Conservation (phyloP, 2,113 vertebrate genomes). For the Nanorana parkeri region DNA sequence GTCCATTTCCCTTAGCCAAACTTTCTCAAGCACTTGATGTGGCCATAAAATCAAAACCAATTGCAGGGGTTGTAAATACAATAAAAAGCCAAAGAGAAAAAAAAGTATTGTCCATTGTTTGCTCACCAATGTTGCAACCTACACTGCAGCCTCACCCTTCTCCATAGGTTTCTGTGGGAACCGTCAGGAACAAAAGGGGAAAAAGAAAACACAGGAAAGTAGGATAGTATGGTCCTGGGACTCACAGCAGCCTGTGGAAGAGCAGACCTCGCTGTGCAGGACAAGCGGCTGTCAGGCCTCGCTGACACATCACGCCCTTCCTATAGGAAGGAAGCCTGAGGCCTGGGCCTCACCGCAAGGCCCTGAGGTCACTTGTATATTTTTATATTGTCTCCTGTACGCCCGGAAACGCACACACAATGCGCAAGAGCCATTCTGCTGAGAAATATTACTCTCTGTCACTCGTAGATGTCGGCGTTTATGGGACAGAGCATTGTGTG, state of each 20-base stretch:
- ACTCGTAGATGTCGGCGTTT: background rate
- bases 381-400: background rate
- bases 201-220: conserved; percentile 52
- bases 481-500: too few relatives aligned
- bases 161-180: conserved; percentile 79
- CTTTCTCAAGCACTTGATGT: background rate
- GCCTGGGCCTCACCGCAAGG: background rate
- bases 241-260: conserved; percentile 59
- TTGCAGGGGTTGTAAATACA: background rate
- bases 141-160: conserved; percentile 61
- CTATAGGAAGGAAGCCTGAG: conserved; percentile 53
- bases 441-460: background rate
- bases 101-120: conserved; percentile 53
- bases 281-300: conserved; percentile 41
- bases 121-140: conserved; percentile 64
- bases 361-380: conserved; percentile 8
- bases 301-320: conserved; percentile 62
- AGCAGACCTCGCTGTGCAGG: conserved; percentile 47
- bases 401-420: background rate
- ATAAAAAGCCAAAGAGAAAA: background rate
- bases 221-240: conserved; percentile 63
- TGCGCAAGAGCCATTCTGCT: background rate
- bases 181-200: conserved; percentile 61
- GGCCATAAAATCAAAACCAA: background rate
- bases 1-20: background rate